phyloP scores from a whole-genome alignment of 2,888 invertebrate species.

The Hemistola chrysoprasaria region DNA sequence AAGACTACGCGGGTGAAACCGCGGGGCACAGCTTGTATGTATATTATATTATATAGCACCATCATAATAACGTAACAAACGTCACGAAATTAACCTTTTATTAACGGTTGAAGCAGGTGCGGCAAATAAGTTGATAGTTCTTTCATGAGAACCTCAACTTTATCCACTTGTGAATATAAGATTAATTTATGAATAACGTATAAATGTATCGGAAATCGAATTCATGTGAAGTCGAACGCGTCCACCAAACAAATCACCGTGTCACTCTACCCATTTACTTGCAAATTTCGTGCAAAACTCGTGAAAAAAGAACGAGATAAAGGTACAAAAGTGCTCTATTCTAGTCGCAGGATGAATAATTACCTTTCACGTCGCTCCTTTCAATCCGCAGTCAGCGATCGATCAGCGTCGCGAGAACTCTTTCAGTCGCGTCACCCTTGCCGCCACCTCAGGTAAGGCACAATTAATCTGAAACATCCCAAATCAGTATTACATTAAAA shows the following conservation, averaged over 20 bases:
- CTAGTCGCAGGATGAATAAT: constrained; percentile 82
- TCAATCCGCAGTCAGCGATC: constrained; percentile 77
- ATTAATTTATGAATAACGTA: constrained; percentile 31
- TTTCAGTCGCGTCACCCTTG: constrained; percentile 78
- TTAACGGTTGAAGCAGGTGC: no score
- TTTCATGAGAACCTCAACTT: no score
- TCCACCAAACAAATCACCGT: constrained; percentile 73
- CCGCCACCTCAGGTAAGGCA: constrained; percentile 75
- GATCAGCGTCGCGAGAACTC: constrained; percentile 80
- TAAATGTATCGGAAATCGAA: constrained; percentile 48
- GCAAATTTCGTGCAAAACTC: constrained; percentile 79
- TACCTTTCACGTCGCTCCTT: constrained; percentile 80
- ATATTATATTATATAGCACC: no score
- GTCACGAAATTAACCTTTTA: no score
- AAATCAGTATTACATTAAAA: constrained; percentile 82
- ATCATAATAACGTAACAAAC: no score
- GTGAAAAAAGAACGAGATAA: constrained; percentile 76
- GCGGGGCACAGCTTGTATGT: no score
- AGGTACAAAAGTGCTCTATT: constrained; percentile 82
- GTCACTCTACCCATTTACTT: constrained; percentile 78
- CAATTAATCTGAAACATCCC: constrained; percentile 82
- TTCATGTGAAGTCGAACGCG: constrained; percentile 68
- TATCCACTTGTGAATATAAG: constrained; percentile 31
- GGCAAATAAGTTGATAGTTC: no score
- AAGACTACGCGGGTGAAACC: no score